Percentiles rank a stretch among this genome's conserved stretches.
These are phyloP conservation scores for Sialis fuliginosa DNA, from an alignment of 2,888 invertebrate genomes.

Conservation along the genomic window DNA sequence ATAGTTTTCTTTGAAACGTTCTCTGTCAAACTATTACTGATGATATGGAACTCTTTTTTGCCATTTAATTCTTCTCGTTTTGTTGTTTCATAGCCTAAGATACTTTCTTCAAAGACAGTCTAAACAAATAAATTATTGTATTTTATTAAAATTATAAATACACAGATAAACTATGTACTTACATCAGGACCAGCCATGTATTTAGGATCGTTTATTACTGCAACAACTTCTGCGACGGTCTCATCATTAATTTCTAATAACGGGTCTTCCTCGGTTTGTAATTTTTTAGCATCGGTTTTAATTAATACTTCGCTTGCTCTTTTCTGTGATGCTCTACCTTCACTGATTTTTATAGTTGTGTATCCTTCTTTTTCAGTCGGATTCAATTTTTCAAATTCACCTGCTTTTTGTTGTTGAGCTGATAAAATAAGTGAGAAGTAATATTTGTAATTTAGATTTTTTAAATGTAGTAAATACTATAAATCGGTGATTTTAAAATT, in stretches of 20 bases:
- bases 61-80: constrained; percentile 61
- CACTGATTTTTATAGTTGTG: constrained; percentile 46
- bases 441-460: neutral
- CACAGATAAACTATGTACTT: constrained; percentile 15
- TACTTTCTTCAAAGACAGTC: constrained; percentile 65
- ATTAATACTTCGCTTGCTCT: constrained; percentile 15
- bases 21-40: constrained; percentile 80
- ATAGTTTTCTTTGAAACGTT: constrained; percentile 79
- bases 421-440: neutral
- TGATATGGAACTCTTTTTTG: constrained; percentile 62
- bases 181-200: constrained; percentile 72
- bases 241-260: constrained; percentile 58
- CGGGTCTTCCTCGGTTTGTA: constrained; percentile 28
- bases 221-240: constrained; percentile 63
- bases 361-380: constrained; percentile 48
- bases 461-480: neutral
- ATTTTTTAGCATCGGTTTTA: constrained; percentile 24
- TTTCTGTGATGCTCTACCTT: constrained; percentile 27
- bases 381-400: constrained; percentile 46
- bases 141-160: too few species aligned
- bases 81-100: constrained; percentile 79
- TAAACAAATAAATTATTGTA: constrained; percentile 16
- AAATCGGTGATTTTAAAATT: too few species aligned
- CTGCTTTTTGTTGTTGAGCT: constrained; percentile 13
- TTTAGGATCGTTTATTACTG: constrained; percentile 66